Percentiles rank a stretch among this genome's conserved stretches.
These are phyloP conservation scores for Lissocephala sabroskyi DNA, from an alignment of 2,888 invertebrate genomes.

Conservation along the genomic window DNA sequence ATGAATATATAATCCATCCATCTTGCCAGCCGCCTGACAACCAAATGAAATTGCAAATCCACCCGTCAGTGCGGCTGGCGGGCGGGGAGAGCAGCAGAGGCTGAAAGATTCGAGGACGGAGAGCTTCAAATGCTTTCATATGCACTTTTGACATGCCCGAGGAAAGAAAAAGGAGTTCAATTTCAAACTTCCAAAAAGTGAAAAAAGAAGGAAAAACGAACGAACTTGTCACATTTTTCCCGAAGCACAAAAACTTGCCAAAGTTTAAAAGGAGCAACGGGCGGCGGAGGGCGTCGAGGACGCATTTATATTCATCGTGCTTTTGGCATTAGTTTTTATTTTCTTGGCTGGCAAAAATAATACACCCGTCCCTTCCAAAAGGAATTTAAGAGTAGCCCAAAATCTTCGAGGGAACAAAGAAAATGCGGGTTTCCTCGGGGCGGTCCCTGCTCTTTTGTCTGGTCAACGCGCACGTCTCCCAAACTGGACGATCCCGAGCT, in stretches of 20 bases:
- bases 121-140: constrained; percentile 25
- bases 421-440: too few relatives aligned
- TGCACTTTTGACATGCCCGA: constrained; percentile 37
- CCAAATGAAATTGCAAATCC: constrained; percentile 32
- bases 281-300: constrained; percentile 5
- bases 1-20: constrained; percentile 43
- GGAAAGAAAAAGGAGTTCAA: too few relatives aligned
- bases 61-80: too few relatives aligned
- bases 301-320: constrained; percentile 47
- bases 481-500: too few relatives aligned
- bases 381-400: constrained; percentile 8
- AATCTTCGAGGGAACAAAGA: not conserved
- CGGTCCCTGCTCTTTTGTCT: too few relatives aligned
- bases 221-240: constrained; percentile 47
- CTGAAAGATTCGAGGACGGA: constrained; percentile 5
- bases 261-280: constrained; percentile 1
- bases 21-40: constrained; percentile 5
- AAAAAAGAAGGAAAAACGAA: not conserved
- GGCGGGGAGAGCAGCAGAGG: constrained; percentile 18
- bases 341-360: constrained; percentile 21
- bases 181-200: too few relatives aligned
- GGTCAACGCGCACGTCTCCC: constrained; percentile 14
- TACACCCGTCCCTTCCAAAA: constrained; percentile 7
- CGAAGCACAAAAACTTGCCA: constrained; percentile 18
- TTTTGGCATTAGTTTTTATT: constrained; percentile 42